phyloP scores from a whole-genome alignment of 2,888 invertebrate species.

The Epinotia brunnichana region DNA sequence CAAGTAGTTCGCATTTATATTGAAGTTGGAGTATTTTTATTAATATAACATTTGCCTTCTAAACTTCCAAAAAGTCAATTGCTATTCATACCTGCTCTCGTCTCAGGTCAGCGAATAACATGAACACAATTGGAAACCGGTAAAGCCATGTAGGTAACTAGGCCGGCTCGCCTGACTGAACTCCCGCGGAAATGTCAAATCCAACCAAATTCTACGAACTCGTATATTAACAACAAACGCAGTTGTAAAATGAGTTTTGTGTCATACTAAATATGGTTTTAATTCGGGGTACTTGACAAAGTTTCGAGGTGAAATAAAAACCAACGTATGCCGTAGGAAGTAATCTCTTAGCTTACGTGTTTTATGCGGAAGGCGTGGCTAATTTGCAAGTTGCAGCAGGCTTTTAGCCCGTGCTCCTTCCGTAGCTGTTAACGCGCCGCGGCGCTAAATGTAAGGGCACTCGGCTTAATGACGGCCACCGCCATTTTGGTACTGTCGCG shows the following conservation, averaged over 20 bases:
- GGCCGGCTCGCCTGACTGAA: conserved; percentile 45
- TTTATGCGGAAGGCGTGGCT: conserved; percentile 71
- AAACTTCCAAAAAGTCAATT: conserved; percentile 24
- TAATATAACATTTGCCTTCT: conserved; percentile 4
- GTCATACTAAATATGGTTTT: background rate
- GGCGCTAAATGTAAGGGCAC: conserved; percentile 69
- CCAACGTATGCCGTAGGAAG: conserved; percentile 55
- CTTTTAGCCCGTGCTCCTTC: conserved; percentile 76
- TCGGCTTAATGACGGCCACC: conserved; percentile 75
- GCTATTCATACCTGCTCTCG: conserved; percentile 33
- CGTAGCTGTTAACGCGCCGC: conserved; percentile 71
- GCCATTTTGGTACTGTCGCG: conserved; percentile 63
- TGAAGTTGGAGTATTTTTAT: background rate
- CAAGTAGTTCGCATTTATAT: background rate
- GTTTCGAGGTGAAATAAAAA: conserved; percentile 11
- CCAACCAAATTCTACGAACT: conserved; percentile 18
- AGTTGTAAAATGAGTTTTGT: background rate
- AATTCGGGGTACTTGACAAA: background rate
- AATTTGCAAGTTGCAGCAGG: conserved; percentile 74
- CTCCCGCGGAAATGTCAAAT: conserved; percentile 48
- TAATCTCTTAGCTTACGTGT: conserved; percentile 75
- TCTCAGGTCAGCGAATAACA: conserved; percentile 36
- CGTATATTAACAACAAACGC: background rate
- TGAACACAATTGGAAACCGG: conserved; percentile 42
- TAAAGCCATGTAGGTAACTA: conserved; percentile 46